These are phyloP conservation scores for Actinernus sp. DNA, from an alignment of 92 coral and sea anemone species.

Conservation along the genomic window DNA sequence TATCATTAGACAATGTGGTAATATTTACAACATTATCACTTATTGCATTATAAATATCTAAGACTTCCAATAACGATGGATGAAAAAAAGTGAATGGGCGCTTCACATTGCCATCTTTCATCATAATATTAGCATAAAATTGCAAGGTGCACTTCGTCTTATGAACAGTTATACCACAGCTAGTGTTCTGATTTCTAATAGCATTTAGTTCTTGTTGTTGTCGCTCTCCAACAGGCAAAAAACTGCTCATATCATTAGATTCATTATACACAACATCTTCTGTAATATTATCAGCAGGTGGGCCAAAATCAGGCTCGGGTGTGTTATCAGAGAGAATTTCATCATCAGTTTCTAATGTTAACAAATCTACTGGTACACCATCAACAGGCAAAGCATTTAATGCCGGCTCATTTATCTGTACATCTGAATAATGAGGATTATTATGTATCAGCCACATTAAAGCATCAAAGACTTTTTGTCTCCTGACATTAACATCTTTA, in stretches of 20 bases:
- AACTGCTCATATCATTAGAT: conserved; percentile 64
- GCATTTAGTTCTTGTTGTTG: conserved; percentile 68
- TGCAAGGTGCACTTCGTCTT: no score
- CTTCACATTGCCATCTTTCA: no score
- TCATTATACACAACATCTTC: conserved; percentile 64
- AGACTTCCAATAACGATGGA: no score
- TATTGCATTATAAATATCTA: no score
- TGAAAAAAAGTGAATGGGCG: no score
- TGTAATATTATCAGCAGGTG: conserved; percentile 42
- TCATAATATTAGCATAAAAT: no score
- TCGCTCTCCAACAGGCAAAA: conserved; percentile 68
- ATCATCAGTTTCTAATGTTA: conserved; percentile 50
- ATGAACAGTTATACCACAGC: no score
- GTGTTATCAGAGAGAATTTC: conserved; percentile 6
- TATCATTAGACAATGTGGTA: no score
- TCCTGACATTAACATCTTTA: no score
- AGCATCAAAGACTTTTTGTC: conserved; percentile 38
- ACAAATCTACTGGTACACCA: conserved; percentile 27
- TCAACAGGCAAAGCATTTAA: conserved; percentile 40
- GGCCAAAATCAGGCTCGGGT: conserved; percentile 58
- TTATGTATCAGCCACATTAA: conserved; percentile 47
- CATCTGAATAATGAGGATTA: no score
- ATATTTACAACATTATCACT: no score
- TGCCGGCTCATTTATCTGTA: conserved; percentile 35
- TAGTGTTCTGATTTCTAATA: conserved; percentile 35